These are phyloP conservation scores for Lamproptera curius DNA, from an alignment of 2,888 invertebrate species.

Conservation along the genomic window DNA sequence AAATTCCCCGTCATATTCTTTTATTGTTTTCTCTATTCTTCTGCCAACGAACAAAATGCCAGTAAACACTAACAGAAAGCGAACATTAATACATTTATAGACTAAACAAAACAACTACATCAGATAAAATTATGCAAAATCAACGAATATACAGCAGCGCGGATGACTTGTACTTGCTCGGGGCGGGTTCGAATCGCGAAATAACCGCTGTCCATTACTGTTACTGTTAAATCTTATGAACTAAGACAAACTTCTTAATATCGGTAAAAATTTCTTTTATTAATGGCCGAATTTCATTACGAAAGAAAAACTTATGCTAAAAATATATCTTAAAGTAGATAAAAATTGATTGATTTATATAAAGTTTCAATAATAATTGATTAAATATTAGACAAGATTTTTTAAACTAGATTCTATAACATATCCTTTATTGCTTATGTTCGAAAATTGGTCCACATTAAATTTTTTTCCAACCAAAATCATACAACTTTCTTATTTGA, in stretches of 20 bases:
- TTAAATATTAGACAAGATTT: slow-evolving; percentile 15
- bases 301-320: not conserved
- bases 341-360: not conserved
- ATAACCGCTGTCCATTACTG: not conserved
- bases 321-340: not conserved
- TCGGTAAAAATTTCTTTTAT: not conserved
- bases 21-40: too few relatives aligned
- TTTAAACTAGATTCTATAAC: slow-evolving; percentile 2
- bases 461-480: too few relatives aligned
- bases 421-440: slow-evolving; percentile 11
- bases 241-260: not conserved
- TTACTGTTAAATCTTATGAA: not conserved
- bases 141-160: slow-evolving; percentile 25
- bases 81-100: slow-evolving; percentile 3
- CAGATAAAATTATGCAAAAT: slow-evolving; percentile 30
- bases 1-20: slow-evolving; percentile 1
- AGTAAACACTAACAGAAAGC: slow-evolving; percentile 4
- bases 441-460: not conserved
- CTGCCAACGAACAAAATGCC: not conserved
- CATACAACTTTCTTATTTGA: not conserved
- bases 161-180: not conserved
- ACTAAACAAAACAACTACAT: slow-evolving; percentile 10
- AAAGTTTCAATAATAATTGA: not conserved
- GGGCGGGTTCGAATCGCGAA: slow-evolving; percentile 5
- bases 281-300: slow-evolving; percentile 6